A percentile compares a stretch with the other conserved stretches of the same genome.
Evolutionary conservation across 2,888 invertebrate genomes (phyloP).

Genomic region (Lycia hirtaria): DNA sequence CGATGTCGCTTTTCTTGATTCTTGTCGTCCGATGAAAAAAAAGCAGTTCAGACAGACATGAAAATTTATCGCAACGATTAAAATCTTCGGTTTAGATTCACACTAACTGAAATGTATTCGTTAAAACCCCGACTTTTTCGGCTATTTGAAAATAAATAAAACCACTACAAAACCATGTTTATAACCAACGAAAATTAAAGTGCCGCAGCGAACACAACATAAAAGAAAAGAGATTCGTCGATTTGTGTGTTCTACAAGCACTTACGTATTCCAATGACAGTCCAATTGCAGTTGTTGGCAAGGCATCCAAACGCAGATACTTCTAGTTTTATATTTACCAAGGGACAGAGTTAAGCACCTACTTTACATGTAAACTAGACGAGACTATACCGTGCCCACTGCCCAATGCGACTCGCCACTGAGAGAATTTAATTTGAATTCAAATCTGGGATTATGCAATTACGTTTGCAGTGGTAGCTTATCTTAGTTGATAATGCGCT

Average conservation of each 20-base stretch:
- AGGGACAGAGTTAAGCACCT: slow-evolving; percentile 1
- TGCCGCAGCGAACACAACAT: no score
- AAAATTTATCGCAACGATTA: no score
- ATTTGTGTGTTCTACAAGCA: not conserved
- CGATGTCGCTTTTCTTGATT: no score
- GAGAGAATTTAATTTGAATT: slow-evolving; percentile 8
- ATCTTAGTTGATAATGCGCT: not conserved
- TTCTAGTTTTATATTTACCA: not conserved
- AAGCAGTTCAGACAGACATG: no score
- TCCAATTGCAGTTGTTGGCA: slow-evolving; percentile 23
- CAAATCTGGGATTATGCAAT: not conserved
- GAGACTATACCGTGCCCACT: slow-evolving; percentile 1
- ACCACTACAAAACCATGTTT: no score
- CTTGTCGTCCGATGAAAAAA: no score
- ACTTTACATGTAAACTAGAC: slow-evolving; percentile 6
- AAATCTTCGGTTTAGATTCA: no score
- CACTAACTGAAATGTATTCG: no score
- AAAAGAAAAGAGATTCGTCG: not conserved
- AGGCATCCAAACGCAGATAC: not conserved
- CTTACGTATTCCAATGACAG: slow-evolving; percentile 13
- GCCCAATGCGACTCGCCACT: not conserved
- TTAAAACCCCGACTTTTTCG: no score
- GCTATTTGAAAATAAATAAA: no score
- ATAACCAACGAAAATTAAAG: no score
- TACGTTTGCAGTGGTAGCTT: not conserved